Evolutionary conservation across 2,797 vertebrate species (phyloP), one percentile per base, ranked within the genome.

Genomic region (Pogonophryne albipinna): DNA sequence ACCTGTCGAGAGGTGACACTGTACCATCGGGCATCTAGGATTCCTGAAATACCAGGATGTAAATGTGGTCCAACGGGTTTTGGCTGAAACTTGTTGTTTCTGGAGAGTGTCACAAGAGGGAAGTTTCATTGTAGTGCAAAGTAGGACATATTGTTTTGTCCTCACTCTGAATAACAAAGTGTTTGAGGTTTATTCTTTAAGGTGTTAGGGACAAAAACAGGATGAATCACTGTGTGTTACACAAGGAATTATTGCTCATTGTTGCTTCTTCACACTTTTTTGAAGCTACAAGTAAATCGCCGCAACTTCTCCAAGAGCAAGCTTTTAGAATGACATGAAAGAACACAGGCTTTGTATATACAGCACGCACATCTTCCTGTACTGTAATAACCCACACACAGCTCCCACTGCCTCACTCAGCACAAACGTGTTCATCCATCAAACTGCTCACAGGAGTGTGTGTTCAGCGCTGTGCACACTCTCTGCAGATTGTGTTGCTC

Each of bases 11-110:
- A 20, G 23, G 34, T 34, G 14, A 15, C 42, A 13, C 51, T 61
- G 63, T 71, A 69, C 52, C 64, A 41, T 62, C 51, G 6, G 71
- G 16, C 49, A 38, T 51, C 42, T 57, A 78, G 63, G 79, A 89
- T 93, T 90, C 71, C 80, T 85, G 42, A 69, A 89, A 90, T 91
- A 46, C 83, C 79, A 84, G 46, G 53, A 81, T 16, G 38, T 23
- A 74, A 87, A 85, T 85, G 85, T 80, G 52, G 88, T 78, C 80
- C n/a, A 53, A 82, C 93, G 79, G 84, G 92, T 93, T 93, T 83
- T 72, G 68, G 62, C 71, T 87, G 82, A 91, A 88, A 89, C 86
- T 64, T 70, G 14, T 27, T 71, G 64, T 20, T 84, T 84, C 64
- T 76, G 63, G 72, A 71, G 55, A 70, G 17, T 75, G 58, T 85